Evolutionary conservation across 92 coral and sea anemone genomes (phyloP).

Genomic region (Epizoanthus rinbou): DNA sequence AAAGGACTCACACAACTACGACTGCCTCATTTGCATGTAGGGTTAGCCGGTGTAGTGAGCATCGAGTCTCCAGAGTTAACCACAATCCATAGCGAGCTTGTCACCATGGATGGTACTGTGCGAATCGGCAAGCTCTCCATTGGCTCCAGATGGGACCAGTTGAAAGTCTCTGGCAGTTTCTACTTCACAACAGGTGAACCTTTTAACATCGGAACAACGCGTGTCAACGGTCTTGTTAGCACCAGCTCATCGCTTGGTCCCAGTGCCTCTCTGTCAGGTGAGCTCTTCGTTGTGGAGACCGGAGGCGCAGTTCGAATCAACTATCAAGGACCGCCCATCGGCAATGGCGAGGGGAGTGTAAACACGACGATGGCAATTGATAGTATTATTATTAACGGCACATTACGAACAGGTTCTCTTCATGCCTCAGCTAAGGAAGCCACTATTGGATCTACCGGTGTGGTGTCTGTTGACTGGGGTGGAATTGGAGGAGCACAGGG

Average conservation of each 20-base stretch:
- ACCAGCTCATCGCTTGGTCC: conserved; percentile 62
- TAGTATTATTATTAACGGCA: conserved; percentile 51
- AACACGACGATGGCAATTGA: conserved; percentile 54
- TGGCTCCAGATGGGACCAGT: conserved; percentile 62
- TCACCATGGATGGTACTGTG: conserved; percentile 57
- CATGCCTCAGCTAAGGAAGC: conserved; percentile 46
- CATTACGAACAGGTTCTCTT: conserved; percentile 66
- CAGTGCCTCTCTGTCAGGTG: conserved; percentile 53
- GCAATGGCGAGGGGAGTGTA: conserved; percentile 47
- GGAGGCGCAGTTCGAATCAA: conserved; percentile 58
- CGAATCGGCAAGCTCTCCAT: conserved; percentile 50
- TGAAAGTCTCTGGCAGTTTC: conserved; percentile 60
- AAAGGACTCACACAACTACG: conserved; percentile 50
- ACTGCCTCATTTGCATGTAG: conserved; percentile 39
- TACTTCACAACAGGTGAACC: conserved; percentile 57
- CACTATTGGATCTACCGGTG: conserved; percentile 56
- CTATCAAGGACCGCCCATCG: conserved; percentile 54
- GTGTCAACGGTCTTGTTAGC: conserved; percentile 57
- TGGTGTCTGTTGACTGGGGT: conserved; percentile 64
- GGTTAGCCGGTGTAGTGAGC: conserved; percentile 47
- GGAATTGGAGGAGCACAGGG: conserved; percentile 65
- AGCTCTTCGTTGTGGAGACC: conserved; percentile 54
- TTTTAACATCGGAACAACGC: conserved; percentile 56
- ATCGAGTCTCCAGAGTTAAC: conserved; percentile 41
- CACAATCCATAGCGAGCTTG: conserved; percentile 54